Conservation (phyloP, 2,113 vertebrate species). For the Tragelaphus buxtoni region DNA sequence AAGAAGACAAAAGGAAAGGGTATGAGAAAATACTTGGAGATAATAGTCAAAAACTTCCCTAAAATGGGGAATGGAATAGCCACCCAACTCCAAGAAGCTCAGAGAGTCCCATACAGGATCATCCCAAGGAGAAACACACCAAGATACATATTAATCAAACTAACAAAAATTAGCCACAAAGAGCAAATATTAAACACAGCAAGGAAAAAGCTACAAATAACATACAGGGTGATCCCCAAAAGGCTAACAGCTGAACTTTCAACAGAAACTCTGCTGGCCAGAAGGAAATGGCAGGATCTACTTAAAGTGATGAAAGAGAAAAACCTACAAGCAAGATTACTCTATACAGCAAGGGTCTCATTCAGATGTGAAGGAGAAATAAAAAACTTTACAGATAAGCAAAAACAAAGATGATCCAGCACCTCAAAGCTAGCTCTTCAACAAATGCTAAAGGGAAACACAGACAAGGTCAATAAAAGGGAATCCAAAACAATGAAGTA, state of each 20-base stretch:
- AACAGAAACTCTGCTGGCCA: background rate
- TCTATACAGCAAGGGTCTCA: background rate
- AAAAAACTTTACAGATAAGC: background rate
- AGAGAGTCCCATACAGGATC: no score
- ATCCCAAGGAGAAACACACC: no score
- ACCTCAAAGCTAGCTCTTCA: background rate
- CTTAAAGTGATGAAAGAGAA: background rate
- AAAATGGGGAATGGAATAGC: no score
- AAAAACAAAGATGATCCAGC: background rate
- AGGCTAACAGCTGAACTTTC: background rate
- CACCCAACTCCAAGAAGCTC: no score
- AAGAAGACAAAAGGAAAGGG: background rate
- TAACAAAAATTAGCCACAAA: no score
- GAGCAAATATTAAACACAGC: no score
- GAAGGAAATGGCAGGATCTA: background rate
- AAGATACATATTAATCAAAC: no score
- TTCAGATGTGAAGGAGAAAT: background rate
- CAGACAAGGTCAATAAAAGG: background rate
- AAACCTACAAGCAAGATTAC: background rate
- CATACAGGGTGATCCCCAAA: no score
- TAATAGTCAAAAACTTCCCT: background rate
- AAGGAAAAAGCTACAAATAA: no score
- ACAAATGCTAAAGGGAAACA: background rate
- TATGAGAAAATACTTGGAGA: background rate
- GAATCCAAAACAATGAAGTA: background rate